phyloP scores from a whole-genome alignment of 2,797 vertebrate genomes.

The Neomorphus geoffroyi region DNA sequence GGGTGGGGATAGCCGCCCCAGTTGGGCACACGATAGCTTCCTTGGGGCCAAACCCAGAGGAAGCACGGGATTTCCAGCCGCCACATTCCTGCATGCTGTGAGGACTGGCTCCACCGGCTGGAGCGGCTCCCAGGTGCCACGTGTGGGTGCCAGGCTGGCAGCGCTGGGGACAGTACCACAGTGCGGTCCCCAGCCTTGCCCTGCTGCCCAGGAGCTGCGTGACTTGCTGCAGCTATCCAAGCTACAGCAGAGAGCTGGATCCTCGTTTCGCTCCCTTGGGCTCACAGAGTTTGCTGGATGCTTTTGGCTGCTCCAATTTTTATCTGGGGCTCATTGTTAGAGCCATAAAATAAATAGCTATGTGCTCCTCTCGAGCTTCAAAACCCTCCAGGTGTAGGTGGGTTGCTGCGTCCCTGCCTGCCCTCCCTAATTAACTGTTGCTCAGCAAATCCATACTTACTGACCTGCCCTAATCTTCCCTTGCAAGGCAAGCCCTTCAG shows the following conservation, averaged over 20 bases:
- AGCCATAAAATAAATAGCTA: constrained; percentile 31
- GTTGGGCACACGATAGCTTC: not conserved
- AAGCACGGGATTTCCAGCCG: constrained; percentile 20
- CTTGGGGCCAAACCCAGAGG: not conserved
- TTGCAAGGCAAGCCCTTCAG: not conserved
- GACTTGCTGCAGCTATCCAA: not conserved
- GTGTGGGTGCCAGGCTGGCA: not conserved
- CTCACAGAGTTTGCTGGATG: not conserved
- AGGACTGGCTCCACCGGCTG: not conserved
- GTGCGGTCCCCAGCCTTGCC: not conserved
- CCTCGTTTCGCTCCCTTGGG: not conserved
- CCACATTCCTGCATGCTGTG: not conserved
- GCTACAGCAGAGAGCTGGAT: not conserved
- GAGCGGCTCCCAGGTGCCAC: not conserved
- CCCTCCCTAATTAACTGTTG: constrained; percentile 47
- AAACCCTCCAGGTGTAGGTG: constrained; percentile 48
- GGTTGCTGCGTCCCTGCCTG: constrained; percentile 5
- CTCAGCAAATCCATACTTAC: constrained; percentile 28
- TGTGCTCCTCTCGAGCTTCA: not conserved
- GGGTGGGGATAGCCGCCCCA: not conserved
- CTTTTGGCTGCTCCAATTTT: constrained; percentile 33
- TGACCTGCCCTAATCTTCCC: constrained; percentile 26
- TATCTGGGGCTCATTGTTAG: constrained; percentile 21
- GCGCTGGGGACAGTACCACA: not conserved
- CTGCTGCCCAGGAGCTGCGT: not conserved